phyloP scores from a whole-genome alignment of 1,140 invertebrate species.

The Lanistes nyassanus region DNA sequence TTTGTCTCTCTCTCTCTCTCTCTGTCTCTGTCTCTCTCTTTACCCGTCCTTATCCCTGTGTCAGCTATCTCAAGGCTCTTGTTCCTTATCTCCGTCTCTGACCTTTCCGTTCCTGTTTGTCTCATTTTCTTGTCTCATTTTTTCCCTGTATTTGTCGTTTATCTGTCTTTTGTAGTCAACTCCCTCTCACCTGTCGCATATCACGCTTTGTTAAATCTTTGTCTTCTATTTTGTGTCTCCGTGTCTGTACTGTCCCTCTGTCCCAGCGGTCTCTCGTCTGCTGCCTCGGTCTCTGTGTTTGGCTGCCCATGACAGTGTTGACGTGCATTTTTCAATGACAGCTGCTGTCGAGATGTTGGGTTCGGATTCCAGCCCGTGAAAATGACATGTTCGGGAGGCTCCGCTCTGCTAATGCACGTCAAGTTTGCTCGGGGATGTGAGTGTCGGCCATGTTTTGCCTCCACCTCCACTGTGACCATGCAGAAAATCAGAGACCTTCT shows the following conservation, averaged over 20 bases:
- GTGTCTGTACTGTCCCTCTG: background rate
- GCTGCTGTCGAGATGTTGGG: conserved; percentile 21
- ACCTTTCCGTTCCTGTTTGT: too few species aligned
- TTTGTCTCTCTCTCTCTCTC: too few species aligned
- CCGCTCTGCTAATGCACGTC: background rate
- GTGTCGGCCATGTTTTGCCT: conserved; percentile 20
- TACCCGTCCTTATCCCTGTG: too few species aligned
- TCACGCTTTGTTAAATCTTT: too few species aligned
- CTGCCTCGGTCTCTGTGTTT: background rate
- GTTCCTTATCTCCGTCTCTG: too few species aligned
- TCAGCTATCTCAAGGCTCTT: too few species aligned
- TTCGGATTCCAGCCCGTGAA: conserved; percentile 22
- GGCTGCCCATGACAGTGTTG: background rate
- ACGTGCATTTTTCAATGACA: conserved; percentile 4
- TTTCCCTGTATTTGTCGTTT: too few species aligned
- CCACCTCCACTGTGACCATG: conserved; percentile 4
- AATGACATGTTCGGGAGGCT: background rate
- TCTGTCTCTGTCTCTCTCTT: too few species aligned
- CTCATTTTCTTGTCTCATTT: too few species aligned
- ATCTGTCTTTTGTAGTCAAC: too few species aligned
- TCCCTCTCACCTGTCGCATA: too few species aligned
- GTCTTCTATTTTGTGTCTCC: too few species aligned
- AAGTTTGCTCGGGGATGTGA: conserved; percentile 24
- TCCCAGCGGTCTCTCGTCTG: background rate
- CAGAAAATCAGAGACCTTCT: conserved; percentile 11